Conservation (phyloP, 2,888 invertebrate species). For the Drosophila crucigera region DNA sequence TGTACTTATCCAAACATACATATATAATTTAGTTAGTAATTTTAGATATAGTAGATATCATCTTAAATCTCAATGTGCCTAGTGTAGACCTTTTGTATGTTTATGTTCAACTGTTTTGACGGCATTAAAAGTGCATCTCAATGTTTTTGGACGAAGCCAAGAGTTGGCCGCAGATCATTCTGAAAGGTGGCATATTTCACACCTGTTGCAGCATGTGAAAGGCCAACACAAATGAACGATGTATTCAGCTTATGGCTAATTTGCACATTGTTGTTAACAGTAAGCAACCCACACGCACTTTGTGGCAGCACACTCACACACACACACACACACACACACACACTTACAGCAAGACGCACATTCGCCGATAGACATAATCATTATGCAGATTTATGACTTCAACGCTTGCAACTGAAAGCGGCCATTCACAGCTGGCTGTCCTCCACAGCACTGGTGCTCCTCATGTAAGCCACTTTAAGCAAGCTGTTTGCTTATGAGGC, state of each 20-base stretch:
- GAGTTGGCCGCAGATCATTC: neutral
- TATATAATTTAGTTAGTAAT: neutral
- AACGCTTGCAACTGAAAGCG: constrained; percentile 76
- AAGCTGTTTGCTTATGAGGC: constrained; percentile 79
- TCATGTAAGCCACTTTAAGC: constrained; percentile 54
- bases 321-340: constrained; percentile 10
- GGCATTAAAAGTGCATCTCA: neutral
- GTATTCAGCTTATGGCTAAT: constrained; percentile 15
- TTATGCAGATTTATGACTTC: constrained; percentile 80
- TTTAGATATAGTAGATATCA: neutral
- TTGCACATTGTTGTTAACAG: constrained; percentile 20
- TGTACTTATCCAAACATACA: neutral
- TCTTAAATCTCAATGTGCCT: neutral
- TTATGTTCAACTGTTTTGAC: neutral
- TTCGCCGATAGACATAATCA: constrained; percentile 38
- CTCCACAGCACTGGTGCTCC: neutral
- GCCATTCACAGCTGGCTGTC: neutral
- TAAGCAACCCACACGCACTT: constrained; percentile 49
- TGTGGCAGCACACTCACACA: constrained; percentile 1
- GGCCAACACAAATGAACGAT: constrained; percentile 14
- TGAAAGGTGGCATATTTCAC: constrained; percentile 4
- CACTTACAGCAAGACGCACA: constrained; percentile 5
- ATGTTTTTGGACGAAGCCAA: constrained; percentile 1
- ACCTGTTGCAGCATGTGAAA: constrained; percentile 32
- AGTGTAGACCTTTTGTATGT: neutral